phyloP scores from a whole-genome alignment of 2,113 vertebrate species.

The Mus spicilegus region DNA sequence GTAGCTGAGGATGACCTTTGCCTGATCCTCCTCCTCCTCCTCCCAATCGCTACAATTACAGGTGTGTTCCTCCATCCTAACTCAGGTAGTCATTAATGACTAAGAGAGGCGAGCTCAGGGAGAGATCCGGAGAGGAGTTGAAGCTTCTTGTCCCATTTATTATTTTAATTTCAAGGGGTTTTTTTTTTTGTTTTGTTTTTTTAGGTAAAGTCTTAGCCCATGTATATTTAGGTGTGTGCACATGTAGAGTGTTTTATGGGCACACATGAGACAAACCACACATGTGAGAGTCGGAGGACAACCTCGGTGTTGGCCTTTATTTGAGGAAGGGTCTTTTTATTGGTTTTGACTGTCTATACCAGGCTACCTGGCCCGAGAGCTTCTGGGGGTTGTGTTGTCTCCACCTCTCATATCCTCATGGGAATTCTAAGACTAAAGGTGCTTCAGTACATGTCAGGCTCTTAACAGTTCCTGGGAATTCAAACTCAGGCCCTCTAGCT shows the following conservation, averaged over 20 bases:
- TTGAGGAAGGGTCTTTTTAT: not conserved
- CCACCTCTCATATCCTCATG: not conserved
- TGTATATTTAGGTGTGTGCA: not conserved
- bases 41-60: not conserved
- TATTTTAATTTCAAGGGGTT: not conserved
- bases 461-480: not conserved
- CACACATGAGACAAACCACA: not conserved
- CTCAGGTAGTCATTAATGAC: not conserved
- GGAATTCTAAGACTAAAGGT: not conserved
- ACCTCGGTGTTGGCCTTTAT: too few relatives aligned
- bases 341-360: not conserved
- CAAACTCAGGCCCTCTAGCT: not conserved
- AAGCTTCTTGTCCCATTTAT: rapidly evolving
- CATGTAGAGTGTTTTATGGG: not conserved
- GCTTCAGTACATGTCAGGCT: not conserved
- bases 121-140: too few relatives aligned
- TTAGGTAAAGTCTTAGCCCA: not conserved
- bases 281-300: not conserved
- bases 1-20: not conserved
- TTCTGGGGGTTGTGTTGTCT: not conserved
- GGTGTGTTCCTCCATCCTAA: not conserved
- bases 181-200: not conserved
- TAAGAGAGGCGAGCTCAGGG: rapidly evolving
- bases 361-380: not conserved
- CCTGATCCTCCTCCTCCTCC: not conserved